Evolutionary conservation across 2,113 vertebrate species (phyloP).

Genomic region (Lagenorhynchus albirostris): DNA sequence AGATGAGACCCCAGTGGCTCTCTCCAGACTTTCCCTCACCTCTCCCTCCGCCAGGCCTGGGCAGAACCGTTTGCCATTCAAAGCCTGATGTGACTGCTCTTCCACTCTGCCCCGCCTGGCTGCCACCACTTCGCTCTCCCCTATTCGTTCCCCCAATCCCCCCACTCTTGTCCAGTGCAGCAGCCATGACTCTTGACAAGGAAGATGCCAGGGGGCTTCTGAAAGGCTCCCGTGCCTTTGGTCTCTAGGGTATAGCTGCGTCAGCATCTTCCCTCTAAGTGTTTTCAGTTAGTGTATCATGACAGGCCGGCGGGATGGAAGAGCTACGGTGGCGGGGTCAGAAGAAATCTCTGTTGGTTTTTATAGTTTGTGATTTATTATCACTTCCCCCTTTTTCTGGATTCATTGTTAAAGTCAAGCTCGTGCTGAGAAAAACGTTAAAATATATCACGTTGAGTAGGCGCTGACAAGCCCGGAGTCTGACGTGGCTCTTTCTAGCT

Average conservation of each 20-base stretch:
- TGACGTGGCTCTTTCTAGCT: neutral
- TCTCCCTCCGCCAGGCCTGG: neutral
- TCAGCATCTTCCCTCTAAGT: neutral
- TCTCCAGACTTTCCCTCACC: neutral
- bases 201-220: neutral
- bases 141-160: neutral
- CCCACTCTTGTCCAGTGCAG: neutral
- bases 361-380: slow-evolving; percentile 43
- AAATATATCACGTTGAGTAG: neutral
- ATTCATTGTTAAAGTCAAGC: slow-evolving; percentile 53
- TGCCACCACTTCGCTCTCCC: neutral
- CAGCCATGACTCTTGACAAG: neutral
- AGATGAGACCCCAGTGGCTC: neutral
- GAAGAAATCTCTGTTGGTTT: slow-evolving; percentile 29
- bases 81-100: neutral
- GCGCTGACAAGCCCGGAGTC: neutral
- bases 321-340: neutral
- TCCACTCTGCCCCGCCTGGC: neutral
- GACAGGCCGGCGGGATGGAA: neutral
- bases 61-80: neutral
- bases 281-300: neutral
- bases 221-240: neutral
- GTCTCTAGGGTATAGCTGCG: neutral
- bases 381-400: neutral
- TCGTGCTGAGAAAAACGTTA: slow-evolving; percentile 14